Base-by-base conservation (phyloP, 1,140 invertebrate genomes). In the Drosophila punjabiensis region DNA sequence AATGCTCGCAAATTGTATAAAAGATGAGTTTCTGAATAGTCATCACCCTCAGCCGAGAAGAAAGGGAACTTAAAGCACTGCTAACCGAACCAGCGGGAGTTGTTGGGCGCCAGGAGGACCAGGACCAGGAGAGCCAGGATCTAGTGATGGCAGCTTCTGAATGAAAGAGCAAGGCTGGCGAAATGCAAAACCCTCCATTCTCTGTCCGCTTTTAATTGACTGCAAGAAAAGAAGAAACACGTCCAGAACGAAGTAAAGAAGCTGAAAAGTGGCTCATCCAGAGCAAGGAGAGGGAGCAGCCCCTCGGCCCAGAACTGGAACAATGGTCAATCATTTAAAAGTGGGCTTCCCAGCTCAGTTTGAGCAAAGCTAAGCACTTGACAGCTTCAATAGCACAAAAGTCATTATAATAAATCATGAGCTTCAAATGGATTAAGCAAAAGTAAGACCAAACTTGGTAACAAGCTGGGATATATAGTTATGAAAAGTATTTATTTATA, bases 1-100 rank as follows among this genome's bases (percentile, higher is more conserved):
- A 88, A 89, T 88, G 81, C 66, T 65, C 77, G 56, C 81, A 88
- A 87, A 88, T 87, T 87, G 81, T 87, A 88, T 70, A 78, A 87
- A 73, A 88, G 81, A 67, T 65, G 84, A 74, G 75, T 62, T 59
- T 64, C 35, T 78, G 64, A 88, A 86, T 77, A 80, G 84, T 58
- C 76, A 48, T 48, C 68, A 60, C 35, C 43, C 60, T 33, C 52
- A 63, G 35, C 13, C 32, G n/a, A 58, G 43, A 56, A 45, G 52
- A 76, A 67, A 71, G 60, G 59, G 16, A 37, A 52, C n/a, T 66
- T 33, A 67, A 67, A 41, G 62, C 62, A 32, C 45, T 50, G 62
- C 63, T 32, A 61, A 8, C 63, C 13, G 52, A 37, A 41, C 33
- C 28, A 41, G 14, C 8, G 20, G 33, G 35, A 41, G 16, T 56